phyloP scores from a whole-genome alignment of 2,113 vertebrate genomes.

The Neotragus moschatus region DNA sequence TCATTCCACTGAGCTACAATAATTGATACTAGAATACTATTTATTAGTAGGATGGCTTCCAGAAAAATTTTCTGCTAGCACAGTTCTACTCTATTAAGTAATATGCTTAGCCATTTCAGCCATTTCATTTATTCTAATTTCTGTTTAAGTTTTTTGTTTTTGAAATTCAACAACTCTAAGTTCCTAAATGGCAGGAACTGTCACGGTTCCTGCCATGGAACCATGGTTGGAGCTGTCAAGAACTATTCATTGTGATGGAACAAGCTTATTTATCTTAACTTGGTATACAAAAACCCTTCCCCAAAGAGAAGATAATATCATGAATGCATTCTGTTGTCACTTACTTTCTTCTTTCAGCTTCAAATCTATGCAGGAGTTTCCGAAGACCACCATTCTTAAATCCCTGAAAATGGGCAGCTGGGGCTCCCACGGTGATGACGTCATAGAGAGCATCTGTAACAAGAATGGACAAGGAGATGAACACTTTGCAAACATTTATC shows the following conservation, averaged over 20 bases:
- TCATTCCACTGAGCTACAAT: background rate
- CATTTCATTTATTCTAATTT: background rate
- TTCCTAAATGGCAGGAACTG: background rate
- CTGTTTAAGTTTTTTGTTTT: background rate
- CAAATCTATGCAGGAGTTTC: slow-evolving; percentile 91
- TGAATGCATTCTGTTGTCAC: slow-evolving; percentile 20
- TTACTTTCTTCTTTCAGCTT: slow-evolving; percentile 96
- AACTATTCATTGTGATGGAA: background rate
- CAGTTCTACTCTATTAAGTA: background rate
- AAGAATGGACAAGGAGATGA: slow-evolving; percentile 59
- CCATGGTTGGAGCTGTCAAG: background rate
- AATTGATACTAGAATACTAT: background rate
- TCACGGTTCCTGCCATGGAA: too few relatives aligned
- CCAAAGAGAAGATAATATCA: background rate
- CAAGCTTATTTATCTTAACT: background rate
- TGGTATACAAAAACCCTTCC: background rate
- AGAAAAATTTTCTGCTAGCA: background rate
- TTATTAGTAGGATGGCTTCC: background rate
- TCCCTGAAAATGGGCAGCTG: slow-evolving; percentile 95
- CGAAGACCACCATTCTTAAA: slow-evolving; percentile 97
- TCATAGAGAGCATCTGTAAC: slow-evolving; percentile 92
- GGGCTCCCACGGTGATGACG: slow-evolving; percentile 95
- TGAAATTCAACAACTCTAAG: background rate
- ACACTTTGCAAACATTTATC: background rate
- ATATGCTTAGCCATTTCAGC: background rate